Conservation (phyloP, 2,888 invertebrate species). For the Ditula angustiorana region DNA sequence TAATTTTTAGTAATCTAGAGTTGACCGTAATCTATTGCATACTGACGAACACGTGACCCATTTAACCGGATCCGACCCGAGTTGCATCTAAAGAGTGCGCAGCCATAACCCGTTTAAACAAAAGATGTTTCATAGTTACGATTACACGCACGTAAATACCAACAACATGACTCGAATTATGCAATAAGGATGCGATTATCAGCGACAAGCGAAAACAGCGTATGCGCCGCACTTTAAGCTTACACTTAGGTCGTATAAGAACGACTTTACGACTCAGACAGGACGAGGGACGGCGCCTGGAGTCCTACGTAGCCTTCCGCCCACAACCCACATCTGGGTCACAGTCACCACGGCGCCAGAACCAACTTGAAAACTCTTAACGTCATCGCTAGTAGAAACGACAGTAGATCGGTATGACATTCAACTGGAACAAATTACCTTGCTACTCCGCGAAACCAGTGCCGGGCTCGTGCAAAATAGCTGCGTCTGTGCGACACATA, state of each 20-base stretch:
- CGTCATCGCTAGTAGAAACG: too few species aligned
- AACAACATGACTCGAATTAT: constrained; percentile 34
- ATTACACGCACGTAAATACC: constrained; percentile 32
- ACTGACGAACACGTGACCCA: background rate
- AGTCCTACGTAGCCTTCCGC: constrained; percentile 35
- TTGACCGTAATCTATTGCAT: background rate
- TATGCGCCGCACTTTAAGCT: background rate
- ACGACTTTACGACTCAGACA: background rate
- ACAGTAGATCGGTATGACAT: too few species aligned
- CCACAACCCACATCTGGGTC: constrained; percentile 35
- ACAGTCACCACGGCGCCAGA: constrained; percentile 14
- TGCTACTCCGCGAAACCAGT: too few species aligned
- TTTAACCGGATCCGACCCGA: background rate
- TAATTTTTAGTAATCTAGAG: too few species aligned
- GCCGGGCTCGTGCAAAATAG: too few species aligned
- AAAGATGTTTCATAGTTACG: constrained; percentile 21
- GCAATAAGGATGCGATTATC: constrained; percentile 40
- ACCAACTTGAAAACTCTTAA: background rate
- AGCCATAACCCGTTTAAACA: background rate
- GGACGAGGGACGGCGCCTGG: constrained; percentile 36
- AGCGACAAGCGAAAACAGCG: constrained; percentile 4
- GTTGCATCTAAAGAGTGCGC: background rate
- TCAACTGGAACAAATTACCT: too few species aligned
- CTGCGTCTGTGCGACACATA: too few species aligned
- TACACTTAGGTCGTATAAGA: background rate